Conservation (phyloP, 2,797 vertebrate species). For the Margarornis squamiger region DNA sequence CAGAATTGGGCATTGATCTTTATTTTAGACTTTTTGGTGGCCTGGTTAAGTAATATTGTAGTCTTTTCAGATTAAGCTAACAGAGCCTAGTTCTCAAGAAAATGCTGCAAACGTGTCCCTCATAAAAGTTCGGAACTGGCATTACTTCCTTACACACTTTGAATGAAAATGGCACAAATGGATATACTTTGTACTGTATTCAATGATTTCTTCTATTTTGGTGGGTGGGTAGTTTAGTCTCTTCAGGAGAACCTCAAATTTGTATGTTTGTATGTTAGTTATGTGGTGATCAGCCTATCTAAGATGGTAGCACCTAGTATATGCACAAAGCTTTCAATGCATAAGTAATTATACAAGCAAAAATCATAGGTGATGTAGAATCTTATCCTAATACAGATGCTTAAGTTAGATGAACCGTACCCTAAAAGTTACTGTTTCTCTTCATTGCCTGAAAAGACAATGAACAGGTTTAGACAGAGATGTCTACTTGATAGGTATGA, state of each 20-base stretch:
- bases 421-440: not conserved
- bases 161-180: not conserved
- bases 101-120: fast-evolving
- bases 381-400: not conserved
- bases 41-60: not conserved
- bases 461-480: not conserved
- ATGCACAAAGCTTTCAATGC: not conserved
- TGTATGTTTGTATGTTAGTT: not conserved
- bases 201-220: not conserved
- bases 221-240: not conserved
- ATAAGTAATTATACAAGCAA: not conserved
- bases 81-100: not conserved
- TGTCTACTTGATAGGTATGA: not conserved
- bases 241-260: not conserved
- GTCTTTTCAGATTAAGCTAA: not conserved
- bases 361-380: not conserved
- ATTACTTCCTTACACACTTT: not conserved
- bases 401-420: not conserved
- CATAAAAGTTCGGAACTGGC: not conserved
- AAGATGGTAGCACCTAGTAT: not conserved
- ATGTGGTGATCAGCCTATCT: not conserved
- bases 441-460: not conserved
- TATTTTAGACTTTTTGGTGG: not conserved
- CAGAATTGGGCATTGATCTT: not conserved
- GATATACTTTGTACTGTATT: not conserved